phyloP scores from a whole-genome alignment of 2,888 invertebrate genomes.

The Zaprionus bogoriensis region DNA sequence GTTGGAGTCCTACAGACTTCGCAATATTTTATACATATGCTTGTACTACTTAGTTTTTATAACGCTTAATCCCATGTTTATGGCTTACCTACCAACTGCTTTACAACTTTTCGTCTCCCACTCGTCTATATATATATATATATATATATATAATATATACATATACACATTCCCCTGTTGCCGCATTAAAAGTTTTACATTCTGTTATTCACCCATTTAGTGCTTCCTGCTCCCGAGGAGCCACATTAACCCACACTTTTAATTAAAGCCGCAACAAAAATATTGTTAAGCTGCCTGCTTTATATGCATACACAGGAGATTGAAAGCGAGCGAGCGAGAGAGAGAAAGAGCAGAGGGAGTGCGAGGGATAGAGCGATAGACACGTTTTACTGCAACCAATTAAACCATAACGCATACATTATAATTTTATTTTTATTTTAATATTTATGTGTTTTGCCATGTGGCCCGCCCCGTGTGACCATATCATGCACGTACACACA shows the following conservation, averaged over 20 bases:
- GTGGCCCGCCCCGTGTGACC: conserved; percentile 47
- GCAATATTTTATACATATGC: background rate
- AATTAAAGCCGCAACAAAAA: conserved; percentile 54
- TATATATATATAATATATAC: too few species aligned
- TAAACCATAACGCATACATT: conserved; percentile 67
- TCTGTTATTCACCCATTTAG: conserved; percentile 18
- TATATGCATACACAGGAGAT: conserved; percentile 23
- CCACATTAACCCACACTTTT: conserved; percentile 41
- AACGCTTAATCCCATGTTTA: conserved; percentile 20
- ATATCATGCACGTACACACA: conserved; percentile 14
- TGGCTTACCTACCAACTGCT: conserved; percentile 17
- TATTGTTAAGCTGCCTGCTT: conserved; percentile 20
- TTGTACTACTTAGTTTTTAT: background rate
- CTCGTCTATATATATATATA: too few species aligned
- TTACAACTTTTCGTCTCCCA: conserved; percentile 17
- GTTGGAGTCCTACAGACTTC: background rate
- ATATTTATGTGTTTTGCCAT: conserved; percentile 68
- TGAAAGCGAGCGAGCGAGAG: background rate
- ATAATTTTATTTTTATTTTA: conserved; percentile 71
- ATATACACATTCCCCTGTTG: conserved; percentile 22
- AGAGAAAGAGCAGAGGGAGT: background rate
- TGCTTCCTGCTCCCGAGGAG: background rate
- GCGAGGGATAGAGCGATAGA: background rate
- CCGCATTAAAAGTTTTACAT: conserved; percentile 43
- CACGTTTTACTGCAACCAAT: conserved; percentile 64